These are phyloP conservation scores for Mustelus asterias DNA, from an alignment of 2,113 vertebrate species.

Conservation along the genomic window DNA sequence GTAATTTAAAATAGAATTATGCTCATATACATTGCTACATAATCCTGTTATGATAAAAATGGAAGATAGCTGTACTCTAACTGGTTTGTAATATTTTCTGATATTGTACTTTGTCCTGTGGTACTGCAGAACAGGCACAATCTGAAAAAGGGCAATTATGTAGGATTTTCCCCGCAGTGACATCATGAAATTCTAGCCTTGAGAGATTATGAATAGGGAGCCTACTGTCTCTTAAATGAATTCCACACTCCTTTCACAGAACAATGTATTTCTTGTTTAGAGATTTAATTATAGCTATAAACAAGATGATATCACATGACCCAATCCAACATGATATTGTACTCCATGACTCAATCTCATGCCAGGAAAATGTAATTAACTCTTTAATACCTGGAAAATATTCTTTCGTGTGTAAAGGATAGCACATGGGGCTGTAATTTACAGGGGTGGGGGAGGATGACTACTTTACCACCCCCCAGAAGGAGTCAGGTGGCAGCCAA, in stretches of 20 bases:
- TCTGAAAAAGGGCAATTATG: not conserved
- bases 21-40: not conserved
- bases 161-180: constrained; percentile 21
- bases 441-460: too few species aligned
- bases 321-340: not conserved
- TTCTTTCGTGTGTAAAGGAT: not conserved
- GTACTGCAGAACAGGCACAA: not conserved
- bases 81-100: constrained; percentile 1
- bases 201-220: not conserved
- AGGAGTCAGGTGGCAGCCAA: too few species aligned
- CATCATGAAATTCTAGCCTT: constrained; percentile 20
- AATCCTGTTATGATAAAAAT: not conserved
- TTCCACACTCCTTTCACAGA: not conserved
- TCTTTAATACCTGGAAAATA: not conserved
- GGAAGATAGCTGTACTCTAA: not conserved
- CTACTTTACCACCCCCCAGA: too few species aligned
- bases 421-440: too few species aligned
- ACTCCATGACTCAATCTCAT: not conserved
- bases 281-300: constrained; percentile 34
- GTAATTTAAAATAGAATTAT: not conserved
- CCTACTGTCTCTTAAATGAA: constrained; percentile 9
- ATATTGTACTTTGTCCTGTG: not conserved
- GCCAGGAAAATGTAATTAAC: not conserved
- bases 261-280: constrained; percentile 28
- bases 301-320: constrained; percentile 1